Conservation (phyloP, 2,113 vertebrate genomes). For the Plotosus lineatus region DNA sequence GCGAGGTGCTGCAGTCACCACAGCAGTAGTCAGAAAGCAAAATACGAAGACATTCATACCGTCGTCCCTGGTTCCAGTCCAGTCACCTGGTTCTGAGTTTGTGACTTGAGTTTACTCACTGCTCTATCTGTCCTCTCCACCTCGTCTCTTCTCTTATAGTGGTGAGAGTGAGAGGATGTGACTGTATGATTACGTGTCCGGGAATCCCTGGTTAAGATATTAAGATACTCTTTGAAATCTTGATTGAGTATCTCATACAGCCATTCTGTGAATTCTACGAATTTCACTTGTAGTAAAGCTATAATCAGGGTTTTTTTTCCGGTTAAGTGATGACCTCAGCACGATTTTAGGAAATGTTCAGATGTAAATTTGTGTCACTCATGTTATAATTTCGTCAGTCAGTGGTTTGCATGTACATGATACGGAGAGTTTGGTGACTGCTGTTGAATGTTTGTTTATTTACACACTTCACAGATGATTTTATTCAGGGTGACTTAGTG, state of each 20-base stretch:
- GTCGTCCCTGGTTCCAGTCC: background rate
- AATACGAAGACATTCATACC: constrained; percentile 1
- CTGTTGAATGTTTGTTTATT: background rate
- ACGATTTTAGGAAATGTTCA: background rate
- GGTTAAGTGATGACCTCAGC: no score
- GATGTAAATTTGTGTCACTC: background rate
- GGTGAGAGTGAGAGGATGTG: background rate
- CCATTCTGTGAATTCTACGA: background rate
- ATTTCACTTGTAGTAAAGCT: background rate
- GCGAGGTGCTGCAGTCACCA: background rate
- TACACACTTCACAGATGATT: background rate
- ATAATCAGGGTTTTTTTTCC: background rate
- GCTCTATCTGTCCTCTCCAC: background rate
- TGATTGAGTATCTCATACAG: background rate
- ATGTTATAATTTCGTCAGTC: background rate
- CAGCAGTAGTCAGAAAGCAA: background rate
- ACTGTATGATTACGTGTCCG: background rate
- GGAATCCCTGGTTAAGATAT: no score
- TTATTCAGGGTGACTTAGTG: background rate
- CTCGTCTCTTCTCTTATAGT: background rate
- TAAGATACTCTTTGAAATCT: background rate
- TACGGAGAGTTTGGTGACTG: background rate
- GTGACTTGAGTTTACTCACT: background rate
- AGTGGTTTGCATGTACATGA: background rate
- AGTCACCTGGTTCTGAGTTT: background rate